Base-by-base conservation (phyloP, 2,797 vertebrate genomes). In the Cichlasoma orientale region DNA sequence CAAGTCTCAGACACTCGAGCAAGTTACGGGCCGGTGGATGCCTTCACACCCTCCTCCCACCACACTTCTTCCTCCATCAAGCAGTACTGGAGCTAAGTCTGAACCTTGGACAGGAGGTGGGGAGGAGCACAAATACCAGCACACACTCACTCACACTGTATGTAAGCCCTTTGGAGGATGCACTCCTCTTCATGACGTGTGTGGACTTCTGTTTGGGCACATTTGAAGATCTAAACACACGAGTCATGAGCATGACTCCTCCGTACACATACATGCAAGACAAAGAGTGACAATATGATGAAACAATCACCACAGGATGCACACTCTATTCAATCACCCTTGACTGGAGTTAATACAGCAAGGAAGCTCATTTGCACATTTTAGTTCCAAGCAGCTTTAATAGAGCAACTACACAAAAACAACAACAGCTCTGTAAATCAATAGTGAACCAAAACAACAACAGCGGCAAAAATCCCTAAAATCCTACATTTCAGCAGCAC, bases 381-480 rank as follows among this genome's bases (percentile, higher is more conserved):
- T 85, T 74, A 82, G 79, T 87, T 76, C 72, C 68, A 19, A 85
- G 85, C 85, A 89, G 80, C 87, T 92, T 91, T 87, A 88, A 87
- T 63, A 81, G 75, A 90, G 79, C 83, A 86, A 91, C 85, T 83
- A 78, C 72, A 55, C 73, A 83, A 90, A 90, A 55, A 47, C 25
- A 50, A 83, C 74, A 86, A 88, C 88, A 86, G 81, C 77, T 78
- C 73, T 56, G 82, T 90, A 91, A 92, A 90, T 92, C 90, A 91
- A 81, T 66, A 59, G 56, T 29, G 47, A 89, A 85, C 78, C 82
- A 82, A 80, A 90, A 88, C 63, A 83, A 75, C 80, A 82, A 73
- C 82, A 88, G 36, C 16, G 1, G 77, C 72, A 54, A 77, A 75
- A 75, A 82, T 50, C 12, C 36, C 57, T 90, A 78, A 90, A 89